These are phyloP conservation scores for Aldrovandia affinis DNA, from an alignment of 2,797 vertebrate species.

Conservation along the genomic window DNA sequence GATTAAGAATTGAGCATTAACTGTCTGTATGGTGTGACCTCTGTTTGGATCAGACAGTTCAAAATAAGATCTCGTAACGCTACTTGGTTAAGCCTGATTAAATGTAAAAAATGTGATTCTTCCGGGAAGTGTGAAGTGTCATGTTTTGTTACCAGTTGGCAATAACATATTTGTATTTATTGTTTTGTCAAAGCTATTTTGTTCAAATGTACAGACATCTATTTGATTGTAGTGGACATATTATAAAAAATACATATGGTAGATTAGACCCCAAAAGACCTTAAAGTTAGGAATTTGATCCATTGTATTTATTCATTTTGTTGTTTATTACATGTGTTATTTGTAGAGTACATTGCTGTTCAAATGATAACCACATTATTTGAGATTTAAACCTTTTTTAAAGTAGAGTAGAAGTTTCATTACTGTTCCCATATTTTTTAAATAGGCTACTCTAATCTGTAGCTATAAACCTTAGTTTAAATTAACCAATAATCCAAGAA, in stretches of 20 bases:
- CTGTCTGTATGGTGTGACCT: conserved; percentile 45
- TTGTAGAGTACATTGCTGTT: neutral
- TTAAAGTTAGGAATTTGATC: neutral
- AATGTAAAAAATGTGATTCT: conserved; percentile 29
- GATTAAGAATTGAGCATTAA: conserved; percentile 49
- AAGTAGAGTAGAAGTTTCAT: too few relatives aligned
- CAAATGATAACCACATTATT: too few relatives aligned
- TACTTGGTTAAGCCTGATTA: conserved; percentile 59
- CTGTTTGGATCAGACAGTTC: conserved; percentile 30
- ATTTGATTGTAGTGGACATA: conserved; percentile 36
- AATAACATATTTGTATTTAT: conserved; percentile 57
- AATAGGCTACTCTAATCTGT: too few relatives aligned
- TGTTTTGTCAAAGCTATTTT: conserved; percentile 49
- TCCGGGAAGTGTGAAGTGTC: conserved; percentile 14
- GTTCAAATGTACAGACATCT: conserved; percentile 25
- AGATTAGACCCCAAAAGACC: conserved; percentile 39
- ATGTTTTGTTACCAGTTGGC: conserved; percentile 41
- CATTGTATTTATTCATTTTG: neutral
- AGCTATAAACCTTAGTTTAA: too few relatives aligned
- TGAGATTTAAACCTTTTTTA: too few relatives aligned
- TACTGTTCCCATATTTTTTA: too few relatives aligned
- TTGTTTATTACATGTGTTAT: neutral
- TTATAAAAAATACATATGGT: conserved; percentile 8
- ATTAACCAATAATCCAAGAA: too few relatives aligned
- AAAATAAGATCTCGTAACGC: conserved; percentile 48